Evolutionary conservation across 2,113 vertebrate genomes (phyloP).

Genomic region (Myrmecobius fasciatus): DNA sequence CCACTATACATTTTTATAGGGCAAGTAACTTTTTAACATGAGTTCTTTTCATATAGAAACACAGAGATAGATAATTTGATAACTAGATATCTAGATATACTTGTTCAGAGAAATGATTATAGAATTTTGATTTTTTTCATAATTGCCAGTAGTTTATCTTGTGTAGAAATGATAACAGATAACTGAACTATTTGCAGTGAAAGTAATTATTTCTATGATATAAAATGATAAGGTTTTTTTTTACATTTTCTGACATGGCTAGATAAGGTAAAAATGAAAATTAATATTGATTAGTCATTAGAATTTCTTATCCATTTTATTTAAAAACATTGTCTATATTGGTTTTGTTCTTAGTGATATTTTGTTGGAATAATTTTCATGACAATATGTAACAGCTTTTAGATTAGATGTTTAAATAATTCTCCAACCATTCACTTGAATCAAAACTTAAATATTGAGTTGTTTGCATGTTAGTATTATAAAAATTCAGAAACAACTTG

Average conservation of each 20-base stretch:
- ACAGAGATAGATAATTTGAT: neutral
- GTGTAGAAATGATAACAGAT: neutral
- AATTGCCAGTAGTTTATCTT: neutral
- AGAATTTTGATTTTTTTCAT: neutral
- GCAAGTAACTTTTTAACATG: conserved; percentile 10
- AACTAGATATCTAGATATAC: conserved; percentile 33
- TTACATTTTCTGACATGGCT: neutral
- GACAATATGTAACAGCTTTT: neutral
- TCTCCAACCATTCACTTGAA: neutral
- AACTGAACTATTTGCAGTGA: conserved; percentile 5
- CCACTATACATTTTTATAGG: conserved; percentile 19
- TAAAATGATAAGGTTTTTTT: conserved; percentile 14
- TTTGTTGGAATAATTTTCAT: neutral
- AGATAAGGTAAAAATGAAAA: neutral
- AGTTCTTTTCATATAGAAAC: neutral
- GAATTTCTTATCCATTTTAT: neutral
- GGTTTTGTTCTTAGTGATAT: neutral
- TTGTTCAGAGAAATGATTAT: neutral
- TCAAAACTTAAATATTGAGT: conserved; percentile 2
- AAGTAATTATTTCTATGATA: neutral
- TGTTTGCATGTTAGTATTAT: conserved; percentile 27
- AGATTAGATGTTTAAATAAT: conserved; percentile 7
- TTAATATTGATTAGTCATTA: neutral
- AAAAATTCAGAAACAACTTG: neutral
- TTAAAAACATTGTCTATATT: neutral